phyloP scores from a whole-genome alignment of 2,888 invertebrate genomes.

The Dyspetes luteomarginatus region DNA sequence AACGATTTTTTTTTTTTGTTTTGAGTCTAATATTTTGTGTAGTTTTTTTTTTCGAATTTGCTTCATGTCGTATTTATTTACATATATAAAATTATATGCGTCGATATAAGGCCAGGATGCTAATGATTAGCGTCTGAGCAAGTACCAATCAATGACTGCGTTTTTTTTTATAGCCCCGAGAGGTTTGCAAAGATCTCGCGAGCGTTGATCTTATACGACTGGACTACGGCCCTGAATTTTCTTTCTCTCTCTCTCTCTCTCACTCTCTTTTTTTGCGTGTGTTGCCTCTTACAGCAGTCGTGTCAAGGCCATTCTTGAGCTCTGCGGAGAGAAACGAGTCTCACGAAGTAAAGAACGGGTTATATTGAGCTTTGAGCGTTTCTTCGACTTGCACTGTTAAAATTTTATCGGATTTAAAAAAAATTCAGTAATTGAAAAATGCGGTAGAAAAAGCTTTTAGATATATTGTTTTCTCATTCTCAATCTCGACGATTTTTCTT shows the following conservation, averaged over 20 bases:
- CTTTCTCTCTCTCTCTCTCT: conserved; percentile 4
- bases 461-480: conserved; percentile 24
- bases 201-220: conserved; percentile 33
- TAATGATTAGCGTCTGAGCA: not conserved
- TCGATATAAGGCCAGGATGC: too few species aligned
- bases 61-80: not conserved
- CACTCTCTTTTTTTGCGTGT: conserved; percentile 45
- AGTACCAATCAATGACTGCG: not conserved
- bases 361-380: conserved; percentile 48
- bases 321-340: conserved; percentile 70
- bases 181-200: conserved; percentile 9
- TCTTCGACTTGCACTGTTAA: not conserved
- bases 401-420: not conserved
- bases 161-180: not conserved
- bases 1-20: not conserved
- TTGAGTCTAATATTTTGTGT: too few species aligned
- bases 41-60: too few species aligned
- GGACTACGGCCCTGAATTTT: conserved; percentile 57
- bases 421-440: not conserved
- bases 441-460: not conserved
- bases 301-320: conserved; percentile 79
- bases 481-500: conserved; percentile 45
- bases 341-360: conserved; percentile 58
- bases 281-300: conserved; percentile 74
- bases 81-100: not conserved